phyloP scores from a whole-genome alignment of 2,888 invertebrate species.

The Thalpophila matura region DNA sequence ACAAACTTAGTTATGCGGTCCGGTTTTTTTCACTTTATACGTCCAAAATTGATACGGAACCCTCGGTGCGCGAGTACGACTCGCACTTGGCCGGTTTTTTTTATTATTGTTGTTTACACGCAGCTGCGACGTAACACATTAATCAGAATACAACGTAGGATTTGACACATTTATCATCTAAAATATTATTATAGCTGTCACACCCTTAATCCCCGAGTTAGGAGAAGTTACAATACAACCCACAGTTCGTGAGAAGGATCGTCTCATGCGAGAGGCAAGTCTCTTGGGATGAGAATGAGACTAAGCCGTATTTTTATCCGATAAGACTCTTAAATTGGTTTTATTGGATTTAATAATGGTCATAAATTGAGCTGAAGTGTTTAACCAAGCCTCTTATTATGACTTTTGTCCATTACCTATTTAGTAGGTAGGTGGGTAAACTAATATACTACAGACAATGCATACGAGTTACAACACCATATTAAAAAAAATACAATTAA shows the following conservation, averaged over 20 bases:
- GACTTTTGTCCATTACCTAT: conserved; percentile 15
- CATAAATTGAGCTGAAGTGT: conserved; percentile 23
- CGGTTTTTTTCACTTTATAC: too few relatives aligned
- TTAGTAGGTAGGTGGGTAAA: too few relatives aligned
- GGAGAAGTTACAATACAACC: conserved; percentile 18
- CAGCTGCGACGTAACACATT: background rate
- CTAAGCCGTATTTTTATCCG: conserved; percentile 25
- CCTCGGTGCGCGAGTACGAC: too few relatives aligned
- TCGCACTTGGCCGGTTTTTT: too few relatives aligned
- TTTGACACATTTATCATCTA: conserved; percentile 8
- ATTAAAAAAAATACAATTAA: too few relatives aligned
- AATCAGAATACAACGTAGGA: background rate
- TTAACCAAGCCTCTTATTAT: background rate
- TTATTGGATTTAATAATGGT: conserved; percentile 24
- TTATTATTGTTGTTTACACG: background rate
- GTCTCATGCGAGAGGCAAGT: background rate
- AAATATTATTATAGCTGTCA: conserved; percentile 8
- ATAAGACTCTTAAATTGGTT: conserved; percentile 11
- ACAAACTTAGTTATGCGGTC: too few relatives aligned
- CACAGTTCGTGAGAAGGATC: conserved; percentile 11
- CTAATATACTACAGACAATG: too few relatives aligned
- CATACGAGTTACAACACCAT: too few relatives aligned
- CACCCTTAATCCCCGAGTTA: conserved; percentile 7
- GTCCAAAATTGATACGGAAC: too few relatives aligned
- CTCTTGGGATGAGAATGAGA: conserved; percentile 1